Evolutionary conservation across 2,113 vertebrate genomes (phyloP), one percentile per base, ranked within the genome.

Genomic region (Onychostoma macrolepis): DNA sequence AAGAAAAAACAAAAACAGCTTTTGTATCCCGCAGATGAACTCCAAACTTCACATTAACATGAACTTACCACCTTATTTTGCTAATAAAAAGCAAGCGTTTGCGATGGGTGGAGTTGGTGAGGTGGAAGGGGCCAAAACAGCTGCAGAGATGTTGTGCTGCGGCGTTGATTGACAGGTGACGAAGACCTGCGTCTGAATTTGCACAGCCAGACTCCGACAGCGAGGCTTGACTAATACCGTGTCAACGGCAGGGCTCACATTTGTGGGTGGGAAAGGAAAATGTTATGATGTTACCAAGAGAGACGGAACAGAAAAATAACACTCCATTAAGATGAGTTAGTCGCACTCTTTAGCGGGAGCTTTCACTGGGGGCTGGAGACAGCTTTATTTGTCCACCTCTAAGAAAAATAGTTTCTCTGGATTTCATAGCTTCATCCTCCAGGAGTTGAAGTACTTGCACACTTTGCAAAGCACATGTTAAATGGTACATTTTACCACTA

Each of bases 231-330:
- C 77, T 87, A 82, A 87, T 89, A 80, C 76, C 88, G 84, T 84
- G 79, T 75, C 87, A 77, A 84, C 45, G 76, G 81, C 86, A 89
- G 80, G 77, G 19, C 83, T 72, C 85, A 76, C 50, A 78, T 83
- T 89, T 87, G 79, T 72, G 85, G 83, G 50, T 79, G 78, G 77
- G 85, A 89, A 89, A 87, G 83, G 87, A 88, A 91, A 89, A 89
- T 86, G 84, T 91, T 90, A 83, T 91, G 74, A 86, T 86, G 90
- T 90, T 87, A 87, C 88, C 86, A 86, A 85, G 85, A 75, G 87
- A 89, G 85, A 91, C 85, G 80, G 69, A 91, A 86, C 53, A 63
- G 71, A 87, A 90, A 92, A 91, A 89, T 86, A 83, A 90, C 67
- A 85, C 80, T 86, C 58, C 69, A 81, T 89, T 85, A 89, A 78